Evolutionary conservation across 2,113 vertebrate species (phyloP), one percentile per base, ranked within the genome.

Genomic region (Alectura lathami): DNA sequence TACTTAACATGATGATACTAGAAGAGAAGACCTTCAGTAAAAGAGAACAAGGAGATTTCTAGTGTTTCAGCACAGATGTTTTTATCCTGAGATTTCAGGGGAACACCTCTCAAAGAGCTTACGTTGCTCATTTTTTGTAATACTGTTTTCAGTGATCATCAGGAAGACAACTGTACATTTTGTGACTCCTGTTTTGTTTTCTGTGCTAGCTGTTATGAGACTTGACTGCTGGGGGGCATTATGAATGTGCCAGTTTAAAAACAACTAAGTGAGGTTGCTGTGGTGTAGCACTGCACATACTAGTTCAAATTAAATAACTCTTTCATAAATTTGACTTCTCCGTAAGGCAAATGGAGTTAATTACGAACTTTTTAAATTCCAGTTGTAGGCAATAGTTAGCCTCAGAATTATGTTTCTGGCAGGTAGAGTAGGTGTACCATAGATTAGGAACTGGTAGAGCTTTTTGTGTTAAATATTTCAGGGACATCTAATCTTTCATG

Each of bases 401-500:
- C 38, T 88, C 76, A 50, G 86, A 86, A 38, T 70, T 45, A 26
- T 11, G 2, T 73, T 93, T 85, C 50, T 88, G 38, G 66, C 29
- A 22, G 17, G 36, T 57, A 36, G 27, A 36, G 9, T 38, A 74
- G n/a, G n/a, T n/a, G n/a, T n/a, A n/a, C n/a, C n/a, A n/a, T n/a
- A n/a, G n/a, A n/a, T n/a, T n/a, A n/a, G 50, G 17, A 53, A 12
- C 45, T 83, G 54, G 12, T 77, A 54, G 42, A 57, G 12, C 16
- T 29, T 72, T 82, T 29, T 30, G 40, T 36, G 36, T 82, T 47
- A 40, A 48, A 34, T 66, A 22, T 73, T 80, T 40, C 16, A 67
- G 42, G 23, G 26, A 60, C 0, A 0, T 74, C 48, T 83, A 80
- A 45, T 60, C 11, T 69, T 79, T 48, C 6, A 34, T 48, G 7